Conservation (phyloP, 2,888 invertebrate species). For the Tribolium freemani region DNA sequence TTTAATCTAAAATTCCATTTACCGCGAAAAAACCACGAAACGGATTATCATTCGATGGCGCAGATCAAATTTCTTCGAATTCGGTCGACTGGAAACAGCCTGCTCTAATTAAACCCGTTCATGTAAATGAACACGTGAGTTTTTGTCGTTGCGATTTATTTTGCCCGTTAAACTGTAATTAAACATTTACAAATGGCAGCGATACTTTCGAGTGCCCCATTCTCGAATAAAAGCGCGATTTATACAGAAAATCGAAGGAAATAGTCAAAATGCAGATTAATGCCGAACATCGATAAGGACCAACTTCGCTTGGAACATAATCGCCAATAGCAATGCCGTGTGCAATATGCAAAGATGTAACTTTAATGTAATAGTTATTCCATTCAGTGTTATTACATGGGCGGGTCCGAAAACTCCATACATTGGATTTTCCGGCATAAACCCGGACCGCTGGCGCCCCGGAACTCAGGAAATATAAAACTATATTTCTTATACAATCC, state of each 20-base stretch:
- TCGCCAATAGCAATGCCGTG: conserved; percentile 10
- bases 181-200: conserved; percentile 37
- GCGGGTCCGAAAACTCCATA: conserved; percentile 33
- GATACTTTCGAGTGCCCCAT: conserved; percentile 16
- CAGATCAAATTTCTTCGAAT: conserved; percentile 26
- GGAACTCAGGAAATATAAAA: conserved; percentile 50
- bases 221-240: conserved; percentile 13
- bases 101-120: conserved; percentile 45
- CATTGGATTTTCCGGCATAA: conserved; percentile 35
- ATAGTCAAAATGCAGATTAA: conserved; percentile 10
- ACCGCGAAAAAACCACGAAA: conserved; percentile 21
- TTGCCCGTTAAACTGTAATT: conserved; percentile 38
- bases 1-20: conserved; percentile 40
- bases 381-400: conserved; percentile 39
- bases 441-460: conserved; percentile 30
- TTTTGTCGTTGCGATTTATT: conserved; percentile 42
- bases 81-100: conserved; percentile 16
- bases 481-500: conserved; percentile 55
- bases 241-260: conserved; percentile 7
- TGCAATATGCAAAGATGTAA: conserved; percentile 42
- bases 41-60: conserved; percentile 9
- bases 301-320: conserved; percentile 10
- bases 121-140: conserved; percentile 44
- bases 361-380: conserved; percentile 40
- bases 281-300: neutral